Base-by-base conservation (phyloP, 2,113 vertebrate species). In the Hippocampus mohnikei region DNA sequence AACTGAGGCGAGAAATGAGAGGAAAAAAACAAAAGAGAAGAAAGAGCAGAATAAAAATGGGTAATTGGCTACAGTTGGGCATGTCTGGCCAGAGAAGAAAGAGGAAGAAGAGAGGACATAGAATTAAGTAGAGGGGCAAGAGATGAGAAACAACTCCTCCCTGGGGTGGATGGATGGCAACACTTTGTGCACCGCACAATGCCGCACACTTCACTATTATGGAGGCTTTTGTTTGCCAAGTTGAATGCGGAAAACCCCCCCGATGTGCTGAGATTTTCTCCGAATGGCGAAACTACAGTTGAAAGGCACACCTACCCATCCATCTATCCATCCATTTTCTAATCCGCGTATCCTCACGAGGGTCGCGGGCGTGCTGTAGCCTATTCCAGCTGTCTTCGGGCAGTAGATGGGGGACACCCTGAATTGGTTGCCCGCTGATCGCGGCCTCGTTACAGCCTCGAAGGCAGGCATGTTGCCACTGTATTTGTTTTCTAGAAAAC, bases 41-140 rank as follows among this genome's bases (percentile, higher is more conserved):
- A 71, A 71, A 69, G 69, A 82, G 67, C 72, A 67, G 5, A 37
- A 37, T 78, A 81, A 84, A 89, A 88, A 85, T 87, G 88, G 82
- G 83, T 91, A 91, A 91, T 91, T 90, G 87, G 85, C 90, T 90
- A 81, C 91, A 93, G 91, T 92, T 91, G 92, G 88, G 77, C 88
- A 88, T 85, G 89, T 91, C 87, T 92, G 91, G 91, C 87, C 71
- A 69, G 82, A 91, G 89, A 92, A 91, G 83, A 92, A 91, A 92
- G 89, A 80, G 64, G 69, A 70, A 71, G 16, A 50, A 50, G 46
- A 50, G 84, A 88, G 77, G 83, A 82, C 71, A 85, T 71, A 85
- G 82, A 86, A 81, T 65, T 41, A 85, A 75, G 73, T 77, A 80
- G 58, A 67, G 75, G 82, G 78, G 74, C 79, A 72, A 81, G 67